Base-by-base conservation (phyloP, 2,888 invertebrate genomes). In the Tribolium freemani region DNA sequence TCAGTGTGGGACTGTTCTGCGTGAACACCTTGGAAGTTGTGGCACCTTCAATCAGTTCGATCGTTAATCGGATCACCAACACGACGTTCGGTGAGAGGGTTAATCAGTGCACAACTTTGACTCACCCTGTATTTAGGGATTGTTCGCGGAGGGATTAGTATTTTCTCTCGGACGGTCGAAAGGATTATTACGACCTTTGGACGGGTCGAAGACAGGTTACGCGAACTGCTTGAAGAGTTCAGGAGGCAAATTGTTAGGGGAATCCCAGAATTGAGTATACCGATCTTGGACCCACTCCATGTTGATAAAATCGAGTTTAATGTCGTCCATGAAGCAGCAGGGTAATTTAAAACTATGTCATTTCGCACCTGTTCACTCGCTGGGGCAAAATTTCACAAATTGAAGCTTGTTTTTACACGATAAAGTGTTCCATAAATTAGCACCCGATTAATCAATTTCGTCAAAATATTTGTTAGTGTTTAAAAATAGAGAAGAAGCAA, bases 211-310 rank as follows among this genome's bases (percentile, higher is more conserved):
- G 86, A 86, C 56, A 77, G 85, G 67, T 76, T 86, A 5, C 80
- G 83, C 31, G 82, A 83, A 5, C 71, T 86, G 10, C 76, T 86
- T 26, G 85, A 86, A 76, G 84, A 86, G 74, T 84, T 86, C 67
- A 77, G 86, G 71, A 81, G 80, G 56, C 82, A 83, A 21, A 83
- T 87, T 77, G 80, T 84, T 26, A 81, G 82, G 31, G 86, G 86
- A 13, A 86, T 87, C 53, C 86, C 86, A 5, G 86, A 86, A 81
- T 75, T 87, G 11, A 86, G 85, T 48, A 84, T 87, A 45, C 87
- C 87, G 0, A 82, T 85, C 50, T 77, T 87, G 69, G 87, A 87
- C 78, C 87, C 87, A 3, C 79, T 86, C n/a, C 84, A 83, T 66
- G 83, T 87, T 20, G 84, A 84, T 31, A 81, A 83, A 73, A 82